Evolutionary conservation across 2,113 vertebrate species (phyloP).

Genomic region (Pelecanoides urinatrix): DNA sequence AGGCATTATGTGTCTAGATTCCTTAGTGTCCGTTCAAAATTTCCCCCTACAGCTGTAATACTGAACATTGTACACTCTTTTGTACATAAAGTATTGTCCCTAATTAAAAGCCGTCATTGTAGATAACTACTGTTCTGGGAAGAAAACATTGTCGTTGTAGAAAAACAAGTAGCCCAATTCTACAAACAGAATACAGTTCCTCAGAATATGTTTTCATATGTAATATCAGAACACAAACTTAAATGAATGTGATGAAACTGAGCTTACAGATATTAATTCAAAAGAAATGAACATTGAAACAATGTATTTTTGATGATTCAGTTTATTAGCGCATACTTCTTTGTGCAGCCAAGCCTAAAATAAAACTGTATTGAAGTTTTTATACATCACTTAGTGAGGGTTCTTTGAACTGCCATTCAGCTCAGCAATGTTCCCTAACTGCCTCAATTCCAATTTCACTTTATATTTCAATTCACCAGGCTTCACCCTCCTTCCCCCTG

Average conservation of each 20-base stretch:
- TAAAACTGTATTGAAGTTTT: constrained; percentile 2
- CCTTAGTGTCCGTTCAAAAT: background rate
- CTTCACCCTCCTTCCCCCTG: background rate
- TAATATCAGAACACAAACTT: background rate
- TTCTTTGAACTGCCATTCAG: constrained; percentile 18
- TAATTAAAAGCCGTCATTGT: background rate
- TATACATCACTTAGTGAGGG: background rate
- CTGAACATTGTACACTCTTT: background rate
- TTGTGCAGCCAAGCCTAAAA: constrained; percentile 33
- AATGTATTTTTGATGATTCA: background rate
- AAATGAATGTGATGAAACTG: background rate
- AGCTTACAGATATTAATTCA: background rate
- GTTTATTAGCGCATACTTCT: background rate
- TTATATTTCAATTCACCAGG: background rate
- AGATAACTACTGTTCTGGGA: background rate
- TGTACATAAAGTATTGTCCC: background rate
- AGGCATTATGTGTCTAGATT: background rate
- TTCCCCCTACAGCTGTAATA: background rate
- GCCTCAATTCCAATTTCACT: constrained; percentile 11
- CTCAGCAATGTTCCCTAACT: background rate
- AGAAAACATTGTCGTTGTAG: background rate
- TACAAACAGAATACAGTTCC: background rate
- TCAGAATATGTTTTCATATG: background rate
- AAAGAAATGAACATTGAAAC: background rate
- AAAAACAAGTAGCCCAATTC: background rate